Conservation (phyloP, 2,888 invertebrate genomes). For the Phyllotreta cruciferae region DNA sequence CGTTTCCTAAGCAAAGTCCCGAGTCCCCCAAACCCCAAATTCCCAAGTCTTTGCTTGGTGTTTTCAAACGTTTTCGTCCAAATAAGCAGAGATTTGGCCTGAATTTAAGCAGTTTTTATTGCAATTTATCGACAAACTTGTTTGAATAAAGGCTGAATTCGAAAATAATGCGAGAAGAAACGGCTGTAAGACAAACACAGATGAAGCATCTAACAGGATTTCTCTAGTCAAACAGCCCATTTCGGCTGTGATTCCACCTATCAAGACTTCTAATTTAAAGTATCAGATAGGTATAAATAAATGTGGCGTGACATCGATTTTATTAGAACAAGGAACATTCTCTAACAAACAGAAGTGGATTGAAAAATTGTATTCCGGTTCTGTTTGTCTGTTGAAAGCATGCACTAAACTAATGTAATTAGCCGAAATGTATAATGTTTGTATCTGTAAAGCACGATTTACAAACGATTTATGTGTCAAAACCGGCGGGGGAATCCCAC, state of each 20-base stretch:
- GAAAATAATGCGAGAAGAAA: conserved; percentile 25
- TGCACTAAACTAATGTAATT: conserved; percentile 18
- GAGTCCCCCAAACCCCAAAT: too few species aligned
- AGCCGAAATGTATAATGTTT: conserved; percentile 18
- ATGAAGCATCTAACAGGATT: conserved; percentile 46
- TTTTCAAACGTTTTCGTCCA: not conserved
- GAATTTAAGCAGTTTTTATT: conserved; percentile 13
- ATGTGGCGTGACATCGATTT: conserved; percentile 35
- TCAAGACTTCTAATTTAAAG: conserved; percentile 44
- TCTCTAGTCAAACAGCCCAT: conserved; percentile 54
- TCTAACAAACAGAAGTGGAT: conserved; percentile 11
- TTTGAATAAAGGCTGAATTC: conserved; percentile 28
- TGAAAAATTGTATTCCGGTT: conserved; percentile 5
- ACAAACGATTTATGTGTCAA: conserved; percentile 18
- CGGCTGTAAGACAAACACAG: conserved; percentile 45
- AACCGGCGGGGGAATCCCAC: conserved; percentile 2
- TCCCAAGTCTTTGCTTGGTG: too few species aligned
- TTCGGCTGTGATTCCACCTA: conserved; percentile 50
- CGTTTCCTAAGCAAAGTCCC: conserved; percentile 14
- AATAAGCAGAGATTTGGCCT: not conserved
- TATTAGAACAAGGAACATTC: conserved; percentile 17
- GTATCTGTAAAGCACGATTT: conserved; percentile 24
- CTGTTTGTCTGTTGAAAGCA: conserved; percentile 20
- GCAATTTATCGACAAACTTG: not conserved
- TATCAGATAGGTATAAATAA: conserved; percentile 31